Evolutionary conservation across 1,140 invertebrate genomes (phyloP).

Genomic region (Parasteatoda tepidariorum): DNA sequence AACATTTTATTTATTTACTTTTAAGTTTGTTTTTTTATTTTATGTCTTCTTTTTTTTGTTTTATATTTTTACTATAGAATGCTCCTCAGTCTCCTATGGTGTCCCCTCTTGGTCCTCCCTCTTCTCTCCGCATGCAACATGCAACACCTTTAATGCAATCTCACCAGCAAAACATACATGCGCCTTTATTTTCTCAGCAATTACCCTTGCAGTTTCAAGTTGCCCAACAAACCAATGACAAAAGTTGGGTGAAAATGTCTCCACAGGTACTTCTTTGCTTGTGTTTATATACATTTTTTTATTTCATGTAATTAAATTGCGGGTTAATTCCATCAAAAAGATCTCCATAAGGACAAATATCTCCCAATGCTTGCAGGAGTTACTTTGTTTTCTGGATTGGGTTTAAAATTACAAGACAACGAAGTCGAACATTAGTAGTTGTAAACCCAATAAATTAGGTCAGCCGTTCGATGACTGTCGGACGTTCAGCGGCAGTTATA

Average conservation of each 20-base stretch:
- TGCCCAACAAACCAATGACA: conserved; percentile 13
- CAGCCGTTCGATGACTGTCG: too few relatives aligned
- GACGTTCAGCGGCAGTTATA: too few relatives aligned
- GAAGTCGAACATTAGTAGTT: too few relatives aligned
- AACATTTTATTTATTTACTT: too few relatives aligned
- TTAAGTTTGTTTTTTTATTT: not conserved
- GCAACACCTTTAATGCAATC: conserved; percentile 70
- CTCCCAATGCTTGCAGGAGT: too few relatives aligned
- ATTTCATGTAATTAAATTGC: not conserved
- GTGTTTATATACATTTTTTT: not conserved
- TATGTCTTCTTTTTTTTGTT: not conserved
- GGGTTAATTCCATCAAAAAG: too few relatives aligned
- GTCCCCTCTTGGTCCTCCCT: conserved; percentile 67
- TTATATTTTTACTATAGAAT: conserved; percentile 2
- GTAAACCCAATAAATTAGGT: too few relatives aligned
- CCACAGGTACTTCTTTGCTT: conserved; percentile 10
- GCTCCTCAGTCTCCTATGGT: conserved; percentile 75
- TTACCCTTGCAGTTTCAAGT: conserved; percentile 19
- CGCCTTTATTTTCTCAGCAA: conserved; percentile 69
- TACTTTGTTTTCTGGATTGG: too few relatives aligned
- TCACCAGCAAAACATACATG: conserved; percentile 74
- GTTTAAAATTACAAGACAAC: too few relatives aligned
- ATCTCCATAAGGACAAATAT: too few relatives aligned
- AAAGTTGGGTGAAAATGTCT: conserved; percentile 39
- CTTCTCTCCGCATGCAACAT: conserved; percentile 65